phyloP scores from a whole-genome alignment of 2,113 vertebrate genomes.

The Polypterus bichir region DNA sequence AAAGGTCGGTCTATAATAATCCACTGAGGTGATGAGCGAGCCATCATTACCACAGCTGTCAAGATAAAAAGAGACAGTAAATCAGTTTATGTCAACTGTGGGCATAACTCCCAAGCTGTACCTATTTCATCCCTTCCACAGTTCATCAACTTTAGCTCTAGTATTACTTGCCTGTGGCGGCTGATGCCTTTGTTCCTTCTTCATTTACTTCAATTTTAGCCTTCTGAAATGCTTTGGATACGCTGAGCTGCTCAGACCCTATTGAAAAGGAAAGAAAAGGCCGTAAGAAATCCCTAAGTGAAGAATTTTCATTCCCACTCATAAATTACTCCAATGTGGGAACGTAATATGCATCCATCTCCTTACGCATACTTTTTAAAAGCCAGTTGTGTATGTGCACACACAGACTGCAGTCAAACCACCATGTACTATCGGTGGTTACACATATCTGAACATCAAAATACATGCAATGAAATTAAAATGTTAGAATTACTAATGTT shows the following conservation, averaged over 20 bases:
- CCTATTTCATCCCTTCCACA: no score
- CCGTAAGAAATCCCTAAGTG: neutral
- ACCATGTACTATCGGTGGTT: no score
- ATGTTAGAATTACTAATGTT: no score
- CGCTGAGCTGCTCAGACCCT: constrained; percentile 67
- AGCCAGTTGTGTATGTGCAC: no score
- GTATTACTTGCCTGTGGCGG: constrained; percentile 66
- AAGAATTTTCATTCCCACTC: neutral
- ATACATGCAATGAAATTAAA: no score
- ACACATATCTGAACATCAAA: no score
- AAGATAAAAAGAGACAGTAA: constrained; percentile 7
- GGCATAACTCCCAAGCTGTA: no score
- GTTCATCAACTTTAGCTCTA: no score
- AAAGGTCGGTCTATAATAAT: constrained; percentile 82
- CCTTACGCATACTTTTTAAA: no score
- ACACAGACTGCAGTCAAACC: no score
- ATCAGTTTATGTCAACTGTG: neutral
- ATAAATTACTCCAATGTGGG: neutral
- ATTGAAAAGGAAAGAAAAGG: constrained; percentile 21
- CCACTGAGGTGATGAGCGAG: constrained; percentile 84
- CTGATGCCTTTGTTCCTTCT: constrained; percentile 88
- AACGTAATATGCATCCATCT: neutral
- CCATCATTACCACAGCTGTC: constrained; percentile 76
- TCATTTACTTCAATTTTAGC: constrained; percentile 88
- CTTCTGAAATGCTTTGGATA: constrained; percentile 81